These are phyloP conservation scores for Eurosta solidaginis DNA, from an alignment of 1,140 invertebrate genomes.

Conservation along the genomic window DNA sequence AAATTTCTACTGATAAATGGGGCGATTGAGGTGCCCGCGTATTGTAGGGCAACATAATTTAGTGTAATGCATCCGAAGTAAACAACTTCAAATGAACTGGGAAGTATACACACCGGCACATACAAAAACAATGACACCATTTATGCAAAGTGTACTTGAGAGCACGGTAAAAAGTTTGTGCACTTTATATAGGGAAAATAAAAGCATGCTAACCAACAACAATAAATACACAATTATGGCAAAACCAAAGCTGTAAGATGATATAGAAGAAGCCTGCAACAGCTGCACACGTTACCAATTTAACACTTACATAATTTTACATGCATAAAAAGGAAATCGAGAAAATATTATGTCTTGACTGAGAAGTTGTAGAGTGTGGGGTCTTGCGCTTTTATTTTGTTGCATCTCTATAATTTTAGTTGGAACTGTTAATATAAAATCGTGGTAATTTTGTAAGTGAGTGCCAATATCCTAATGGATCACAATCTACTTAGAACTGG, in stretches of 20 bases:
- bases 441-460: too few species aligned
- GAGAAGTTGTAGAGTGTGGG: neutral
- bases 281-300: neutral
- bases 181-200: neutral
- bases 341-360: neutral
- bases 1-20: too few species aligned
- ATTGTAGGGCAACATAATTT: neutral
- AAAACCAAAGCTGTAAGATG: neutral
- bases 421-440: too few species aligned
- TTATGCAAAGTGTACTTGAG: neutral
- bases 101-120: neutral
- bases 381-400: neutral
- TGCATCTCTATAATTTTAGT: too few species aligned
- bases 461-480: too few species aligned
- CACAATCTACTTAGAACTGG: too few species aligned
- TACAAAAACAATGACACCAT: neutral
- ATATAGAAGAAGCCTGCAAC: neutral
- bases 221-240: neutral
- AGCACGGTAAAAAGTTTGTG: neutral
- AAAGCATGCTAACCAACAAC: neutral
- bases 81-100: neutral
- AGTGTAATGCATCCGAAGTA: neutral
- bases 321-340: neutral
- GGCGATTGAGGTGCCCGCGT: too few species aligned
- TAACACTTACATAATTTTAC: neutral